A percentile compares a stretch with the other conserved stretches of the same genome.
Conservation (phyloP, 2,797 vertebrate species). For the Bucorvus abyssinicus region DNA sequence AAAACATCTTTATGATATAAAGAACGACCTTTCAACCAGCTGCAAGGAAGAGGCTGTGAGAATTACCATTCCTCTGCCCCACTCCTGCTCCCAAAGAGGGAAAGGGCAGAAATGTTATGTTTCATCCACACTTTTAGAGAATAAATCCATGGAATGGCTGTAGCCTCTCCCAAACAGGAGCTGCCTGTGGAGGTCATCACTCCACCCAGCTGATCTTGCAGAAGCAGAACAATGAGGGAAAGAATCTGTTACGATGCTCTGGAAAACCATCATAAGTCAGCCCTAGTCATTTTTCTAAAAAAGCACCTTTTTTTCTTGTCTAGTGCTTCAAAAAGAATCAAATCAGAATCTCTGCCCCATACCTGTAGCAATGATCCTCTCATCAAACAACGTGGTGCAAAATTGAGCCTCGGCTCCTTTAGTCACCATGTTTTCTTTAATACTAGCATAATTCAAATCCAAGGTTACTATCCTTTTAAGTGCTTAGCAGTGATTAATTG, state of each 20-base stretch:
- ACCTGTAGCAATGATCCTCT: not conserved
- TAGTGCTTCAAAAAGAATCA: not conserved
- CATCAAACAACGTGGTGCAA: not conserved
- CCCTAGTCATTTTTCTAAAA: not conserved
- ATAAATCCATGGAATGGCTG: not conserved
- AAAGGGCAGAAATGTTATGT: not conserved
- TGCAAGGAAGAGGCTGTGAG: not conserved
- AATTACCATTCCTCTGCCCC: not conserved
- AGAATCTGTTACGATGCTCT: not conserved
- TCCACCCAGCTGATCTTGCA: not conserved
- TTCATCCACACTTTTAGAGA: not conserved
- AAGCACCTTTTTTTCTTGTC: not conserved
- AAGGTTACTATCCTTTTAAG: slow-evolving; percentile 14
- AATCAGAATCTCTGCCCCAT: not conserved
- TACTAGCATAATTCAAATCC: slow-evolving; percentile 26
- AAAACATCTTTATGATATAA: not conserved
- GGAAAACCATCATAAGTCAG: not conserved
- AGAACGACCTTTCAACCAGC: not conserved
- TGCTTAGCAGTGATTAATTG: slow-evolving; percentile 20
- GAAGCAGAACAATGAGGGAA: not conserved
- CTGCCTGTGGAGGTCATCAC: not conserved
- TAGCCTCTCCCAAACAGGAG: not conserved
- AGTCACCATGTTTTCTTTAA: slow-evolving; percentile 5
- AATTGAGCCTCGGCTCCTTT: slow-evolving; percentile 4
- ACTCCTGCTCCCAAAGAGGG: not conserved